Evolutionary conservation across 2,888 invertebrate species (phyloP), one percentile per base, ranked within the genome.

Genomic region (Protophormia terraenovae): DNA sequence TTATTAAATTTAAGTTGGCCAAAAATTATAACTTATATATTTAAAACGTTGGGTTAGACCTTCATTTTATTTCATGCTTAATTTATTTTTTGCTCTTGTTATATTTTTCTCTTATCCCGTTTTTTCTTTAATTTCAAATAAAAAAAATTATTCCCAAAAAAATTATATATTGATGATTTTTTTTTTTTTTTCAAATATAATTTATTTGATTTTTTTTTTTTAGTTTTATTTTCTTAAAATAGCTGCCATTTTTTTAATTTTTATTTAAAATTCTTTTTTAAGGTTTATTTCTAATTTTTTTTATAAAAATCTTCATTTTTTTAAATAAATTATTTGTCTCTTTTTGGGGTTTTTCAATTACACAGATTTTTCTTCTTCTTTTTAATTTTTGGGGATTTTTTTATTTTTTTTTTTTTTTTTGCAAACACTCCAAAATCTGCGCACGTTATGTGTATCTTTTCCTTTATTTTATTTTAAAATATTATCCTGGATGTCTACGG

Each of bases 401-500:
- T 22, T 16, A 35, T 50, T 29, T 16, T 58, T 19, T 45, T 71
- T 69, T 32, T 24, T 8, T 41, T 60, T 73, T 53, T 32, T 35
- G 45, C 64, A 69, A 71, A 79, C 41, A 66, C 64, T 80, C 55
- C 45, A 69, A 83, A 82, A 82, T 85, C 85, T 85, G 85, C 85
- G 82, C 85, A 85, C 85, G 85, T 85, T 85, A 66, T 85, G 78
- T 85, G 78, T 85, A 85, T 85, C 78, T 75, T 85, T 82, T 78
- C 73, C 78, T 78, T 73, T 69, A 81, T 73, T 73, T 73, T 69
- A 58, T 69, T 80, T 81, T 73, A 60, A 64, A 73, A 75, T 76
- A 78, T 72, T 82, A 85, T 85, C 85, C 85, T 85, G 85, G 85
- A 85, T 85, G 67, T 82, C 71, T 75, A 75, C 64, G 64, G 64